These are phyloP conservation scores for Drosophila meridionalis DNA, from an alignment of 2,888 invertebrate genomes.

Conservation along the genomic window DNA sequence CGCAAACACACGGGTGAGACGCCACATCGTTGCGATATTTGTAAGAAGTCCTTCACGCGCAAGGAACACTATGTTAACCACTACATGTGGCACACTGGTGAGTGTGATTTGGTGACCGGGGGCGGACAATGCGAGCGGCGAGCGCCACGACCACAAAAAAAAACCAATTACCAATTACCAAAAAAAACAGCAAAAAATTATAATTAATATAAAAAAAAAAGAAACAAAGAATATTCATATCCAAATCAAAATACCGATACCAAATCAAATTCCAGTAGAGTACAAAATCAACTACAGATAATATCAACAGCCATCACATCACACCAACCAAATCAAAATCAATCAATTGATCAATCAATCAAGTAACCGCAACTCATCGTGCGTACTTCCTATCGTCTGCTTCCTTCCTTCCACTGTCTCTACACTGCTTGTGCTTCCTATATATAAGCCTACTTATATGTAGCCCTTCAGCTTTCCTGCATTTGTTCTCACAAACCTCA, in stretches of 20 bases:
- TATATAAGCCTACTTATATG: slow-evolving; percentile 45
- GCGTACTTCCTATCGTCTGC: slow-evolving; percentile 56
- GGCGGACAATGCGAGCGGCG: slow-evolving; percentile 82
- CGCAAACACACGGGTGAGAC: slow-evolving; percentile 93
- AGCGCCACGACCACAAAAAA: slow-evolving; percentile 64
- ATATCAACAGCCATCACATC: slow-evolving; percentile 73
- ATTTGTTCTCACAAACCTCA: slow-evolving; percentile 54
- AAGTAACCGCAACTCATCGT: slow-evolving; percentile 59
- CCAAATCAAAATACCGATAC: slow-evolving; percentile 41
- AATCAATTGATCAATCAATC: slow-evolving; percentile 48
- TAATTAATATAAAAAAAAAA: slow-evolving; percentile 20
- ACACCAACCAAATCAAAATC: slow-evolving; percentile 65
- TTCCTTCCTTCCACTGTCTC: slow-evolving; percentile 47
- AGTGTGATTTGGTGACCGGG: slow-evolving; percentile 79
- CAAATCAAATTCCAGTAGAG: slow-evolving; percentile 54
- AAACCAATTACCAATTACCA: slow-evolving; percentile 19
- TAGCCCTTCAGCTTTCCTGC: slow-evolving; percentile 48
- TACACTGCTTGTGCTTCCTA: slow-evolving; percentile 66
- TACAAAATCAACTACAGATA: slow-evolving; percentile 65
- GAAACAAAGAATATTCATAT: slow-evolving; percentile 21
- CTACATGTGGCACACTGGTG: slow-evolving; percentile 89
- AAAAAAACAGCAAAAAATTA: slow-evolving; percentile 11
- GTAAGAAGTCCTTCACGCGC: slow-evolving; percentile 94
- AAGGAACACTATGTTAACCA: slow-evolving; percentile 95
- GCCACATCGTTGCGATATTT: slow-evolving; percentile 93